Evolutionary conservation across 2,797 vertebrate species (phyloP).

Genomic region (Halcyon leucocephala): DNA sequence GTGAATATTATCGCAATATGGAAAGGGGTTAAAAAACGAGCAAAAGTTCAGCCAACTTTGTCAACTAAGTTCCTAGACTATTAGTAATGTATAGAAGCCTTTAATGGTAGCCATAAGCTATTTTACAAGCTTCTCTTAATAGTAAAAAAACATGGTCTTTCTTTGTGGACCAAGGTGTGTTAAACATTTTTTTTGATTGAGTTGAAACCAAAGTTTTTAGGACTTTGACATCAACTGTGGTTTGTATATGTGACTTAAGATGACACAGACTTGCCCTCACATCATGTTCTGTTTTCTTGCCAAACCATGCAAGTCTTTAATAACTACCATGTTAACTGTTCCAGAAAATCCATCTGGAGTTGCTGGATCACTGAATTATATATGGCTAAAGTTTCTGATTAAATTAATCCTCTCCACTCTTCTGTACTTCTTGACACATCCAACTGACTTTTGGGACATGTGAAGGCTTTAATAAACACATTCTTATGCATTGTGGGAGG

Average conservation of each 20-base stretch:
- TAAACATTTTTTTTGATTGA: not conserved
- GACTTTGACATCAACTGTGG: not conserved
- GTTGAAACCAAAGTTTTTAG: not conserved
- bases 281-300: conserved; percentile 30
- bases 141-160: not conserved
- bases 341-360: conserved; percentile 43
- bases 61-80: not conserved
- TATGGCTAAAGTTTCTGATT: not conserved
- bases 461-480: not conserved
- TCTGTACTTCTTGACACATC: not conserved
- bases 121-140: not conserved
- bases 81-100: not conserved
- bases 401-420: not conserved
- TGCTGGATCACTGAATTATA: conserved; percentile 34
- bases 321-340: conserved; percentile 52
- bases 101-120: not conserved
- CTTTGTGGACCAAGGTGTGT: not conserved
- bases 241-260: not conserved
- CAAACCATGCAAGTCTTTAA: conserved; percentile 29
- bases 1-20: not conserved
- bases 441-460: not conserved
- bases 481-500: not conserved
- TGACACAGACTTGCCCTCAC: not conserved
- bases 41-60: not conserved
- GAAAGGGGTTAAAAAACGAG: not conserved